These are phyloP conservation scores for Thymelicus lineola DNA, from an alignment of 2,888 invertebrate genomes.

Conservation along the genomic window DNA sequence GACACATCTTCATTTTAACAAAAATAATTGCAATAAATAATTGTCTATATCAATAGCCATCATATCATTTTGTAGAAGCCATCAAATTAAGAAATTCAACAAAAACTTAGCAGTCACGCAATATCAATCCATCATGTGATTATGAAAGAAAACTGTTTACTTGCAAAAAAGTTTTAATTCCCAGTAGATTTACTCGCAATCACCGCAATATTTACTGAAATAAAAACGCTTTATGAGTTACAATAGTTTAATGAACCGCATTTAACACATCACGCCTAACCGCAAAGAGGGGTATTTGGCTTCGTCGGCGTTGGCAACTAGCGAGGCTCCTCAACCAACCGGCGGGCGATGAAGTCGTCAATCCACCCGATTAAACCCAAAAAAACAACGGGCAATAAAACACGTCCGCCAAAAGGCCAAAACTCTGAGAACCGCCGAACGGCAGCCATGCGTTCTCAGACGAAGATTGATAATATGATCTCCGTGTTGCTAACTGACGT, in stretches of 20 bases:
- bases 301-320: slow-evolving; percentile 8
- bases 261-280: slow-evolving; percentile 8
- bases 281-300: slow-evolving; percentile 1
- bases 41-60: background rate
- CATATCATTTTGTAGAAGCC: background rate
- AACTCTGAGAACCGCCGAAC: slow-evolving; percentile 58
- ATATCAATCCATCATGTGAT: background rate
- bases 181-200: background rate
- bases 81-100: background rate
- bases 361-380: slow-evolving; percentile 50
- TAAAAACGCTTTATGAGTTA: background rate
- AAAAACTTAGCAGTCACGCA: background rate
- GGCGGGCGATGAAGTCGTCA: slow-evolving; percentile 49
- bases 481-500: slow-evolving; percentile 38
- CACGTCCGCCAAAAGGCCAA: slow-evolving; percentile 47
- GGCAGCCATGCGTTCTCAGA: slow-evolving; percentile 50
- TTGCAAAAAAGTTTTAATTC: background rate
- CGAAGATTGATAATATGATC: slow-evolving; percentile 43
- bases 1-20: no score
- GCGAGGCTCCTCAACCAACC: slow-evolving; percentile 25
- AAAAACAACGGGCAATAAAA: slow-evolving; percentile 49
- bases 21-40: no score
- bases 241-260: slow-evolving; percentile 16
- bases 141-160: background rate
- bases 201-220: background rate